Evolutionary conservation across 2,888 invertebrate species (phyloP), one percentile per base, ranked within the genome.

Genomic region (Drosophila antonietae): DNA sequence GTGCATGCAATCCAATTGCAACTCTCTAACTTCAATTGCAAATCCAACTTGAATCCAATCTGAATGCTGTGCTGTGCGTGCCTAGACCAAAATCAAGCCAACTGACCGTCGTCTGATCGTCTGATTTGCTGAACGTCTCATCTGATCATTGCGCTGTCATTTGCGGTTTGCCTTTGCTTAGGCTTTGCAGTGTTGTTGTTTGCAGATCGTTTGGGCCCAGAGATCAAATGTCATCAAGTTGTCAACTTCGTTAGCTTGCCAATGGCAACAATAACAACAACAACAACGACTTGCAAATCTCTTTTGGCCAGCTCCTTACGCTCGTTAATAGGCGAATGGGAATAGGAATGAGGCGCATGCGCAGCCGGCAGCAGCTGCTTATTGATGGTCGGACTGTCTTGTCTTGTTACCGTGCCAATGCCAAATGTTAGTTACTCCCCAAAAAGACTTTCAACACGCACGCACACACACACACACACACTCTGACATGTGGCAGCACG

Each of bases 201-300:
- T 5, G 28, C 37, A 37, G 49, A 49, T 49, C 65, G 63, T 72
- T 73, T 66, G 44, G 69, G 80, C 76, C 70, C 62, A 72, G 80
- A 77, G 90, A 89, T 90, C 90, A 88, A 90, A 90, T 90, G 90
- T 90, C 90, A 90, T 90, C 90, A 89, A 88, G 88, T 90, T 90
- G 90, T 90, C 90, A 90, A 88, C 90, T 90, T 90, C 88, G 90
- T 90, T 90, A 90, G 90, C 78, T 75, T 83, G 88, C 81, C 78
- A 77, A 77, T 75, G 75, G 82, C 69, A 23, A 39, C 56, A 63
- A 47, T 46, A 31, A 63, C 72, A 64, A 63, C 56, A 63, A 47
- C 49, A 31, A 63, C 72, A 64, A 63, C 55, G 66, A 71, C 67
- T 83, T 81, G 80, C 74, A 80, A 80, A 76, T 79, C 67, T 69